A percentile compares a stretch with the other conserved stretches of the same genome.
phyloP scores from a whole-genome alignment of 2,113 vertebrate species.

The Miniopterus natalensis region DNA sequence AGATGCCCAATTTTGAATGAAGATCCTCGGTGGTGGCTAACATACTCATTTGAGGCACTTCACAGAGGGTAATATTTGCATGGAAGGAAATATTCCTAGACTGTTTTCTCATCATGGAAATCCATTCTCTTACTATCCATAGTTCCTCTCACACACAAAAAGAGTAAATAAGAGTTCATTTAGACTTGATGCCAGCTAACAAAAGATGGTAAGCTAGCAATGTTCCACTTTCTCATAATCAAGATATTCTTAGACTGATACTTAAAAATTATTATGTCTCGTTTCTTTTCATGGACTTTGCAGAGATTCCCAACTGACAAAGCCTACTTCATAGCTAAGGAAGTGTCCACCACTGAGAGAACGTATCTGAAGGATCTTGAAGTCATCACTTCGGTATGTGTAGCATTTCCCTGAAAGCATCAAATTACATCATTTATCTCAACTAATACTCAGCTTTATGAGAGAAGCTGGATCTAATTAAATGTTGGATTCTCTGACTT shows the following conservation, averaged over 20 bases:
- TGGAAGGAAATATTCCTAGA: background rate
- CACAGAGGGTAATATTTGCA: background rate
- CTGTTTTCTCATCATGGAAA: background rate
- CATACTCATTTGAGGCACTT: background rate
- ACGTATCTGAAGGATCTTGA: constrained; percentile 98
- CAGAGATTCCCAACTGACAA: constrained; percentile 96
- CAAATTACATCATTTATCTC: constrained; percentile 23
- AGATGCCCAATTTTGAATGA: background rate
- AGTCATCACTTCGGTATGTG: constrained; percentile 95
- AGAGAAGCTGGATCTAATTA: constrained; percentile 27
- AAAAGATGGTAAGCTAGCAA: background rate
- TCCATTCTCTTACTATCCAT: background rate
- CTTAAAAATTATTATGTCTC: background rate
- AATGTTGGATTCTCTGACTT: background rate
- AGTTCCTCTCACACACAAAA: background rate
- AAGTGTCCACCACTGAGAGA: constrained; percentile 95
- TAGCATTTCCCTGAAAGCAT: background rate
- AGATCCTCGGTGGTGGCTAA: background rate
- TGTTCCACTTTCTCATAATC: background rate
- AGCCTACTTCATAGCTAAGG: constrained; percentile 97
- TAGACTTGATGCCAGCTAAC: background rate
- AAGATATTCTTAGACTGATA: background rate
- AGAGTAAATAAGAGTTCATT: background rate
- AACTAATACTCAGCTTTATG: background rate
- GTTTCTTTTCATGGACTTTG: constrained; percentile 71